Evolutionary conservation across 92 coral and sea anemone species (phyloP), one percentile per base, ranked within the genome.

Genomic region (Desmophyllum pertusum): DNA sequence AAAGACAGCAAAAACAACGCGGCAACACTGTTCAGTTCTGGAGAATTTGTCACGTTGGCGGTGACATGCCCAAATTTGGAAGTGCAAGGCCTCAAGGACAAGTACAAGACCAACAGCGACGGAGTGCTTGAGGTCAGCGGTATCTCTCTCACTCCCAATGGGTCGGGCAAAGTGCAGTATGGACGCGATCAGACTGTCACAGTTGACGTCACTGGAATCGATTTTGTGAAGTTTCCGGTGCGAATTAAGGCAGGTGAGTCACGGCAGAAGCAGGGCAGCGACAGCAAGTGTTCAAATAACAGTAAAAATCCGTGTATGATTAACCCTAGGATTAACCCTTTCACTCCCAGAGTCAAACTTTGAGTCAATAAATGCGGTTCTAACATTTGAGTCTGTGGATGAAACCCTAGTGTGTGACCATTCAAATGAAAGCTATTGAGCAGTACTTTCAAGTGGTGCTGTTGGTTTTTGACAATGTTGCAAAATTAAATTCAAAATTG

Each of bases 81-180:
- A 53, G 87, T 93, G 21, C 76, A 68, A 21, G 97, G 97, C 9
- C 55, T 85, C 13, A 85, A 80, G 52, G 84, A 79, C 31, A 86
- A 85, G 76, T 93, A 93, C 88, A 89, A 93, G 88, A 70, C 95
- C 3, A 86, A 80, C 66, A 78, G 80, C 55, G 83, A 91, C 73
- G 97, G 97, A 36, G 88, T 88, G 64, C 40, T 91, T 0, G 97
- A 93, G 88, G 95, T 93, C 94, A 86, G 86, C 77, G 95, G 91
- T 52, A 84, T 93, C 27, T 70, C 83, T 31, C 77, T 93, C 55
- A 87, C 79, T 30, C 97, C 95, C 21, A 89, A 75, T 42, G 84
- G 81, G 25, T 57, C 74, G 52, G 90, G 82, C 55, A 91, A 83
- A 83, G 81, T 81, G 57, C 93, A 79, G 63, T 68, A 81, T 73